Evolutionary conservation across 2,888 invertebrate genomes (phyloP).

Genomic region (Graphium colonna): DNA sequence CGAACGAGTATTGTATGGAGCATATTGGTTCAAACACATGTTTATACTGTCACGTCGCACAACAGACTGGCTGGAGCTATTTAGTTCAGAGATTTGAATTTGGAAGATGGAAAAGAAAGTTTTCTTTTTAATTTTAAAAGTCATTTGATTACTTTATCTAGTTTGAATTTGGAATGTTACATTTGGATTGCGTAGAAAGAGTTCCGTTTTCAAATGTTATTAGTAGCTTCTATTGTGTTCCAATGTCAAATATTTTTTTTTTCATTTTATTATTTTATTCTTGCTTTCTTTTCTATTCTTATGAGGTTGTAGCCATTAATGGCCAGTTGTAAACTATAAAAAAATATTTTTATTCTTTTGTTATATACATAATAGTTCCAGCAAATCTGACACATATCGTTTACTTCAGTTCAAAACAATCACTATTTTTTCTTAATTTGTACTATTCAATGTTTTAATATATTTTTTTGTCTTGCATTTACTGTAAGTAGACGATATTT

Average conservation of each 20-base stretch:
- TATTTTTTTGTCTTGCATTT: constrained; percentile 7
- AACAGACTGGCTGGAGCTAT: constrained; percentile 8
- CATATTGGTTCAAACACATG: not conserved
- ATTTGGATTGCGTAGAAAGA: no score
- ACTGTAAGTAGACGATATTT: constrained; percentile 49
- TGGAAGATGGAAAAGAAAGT: constrained; percentile 2
- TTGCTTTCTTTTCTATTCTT: no score
- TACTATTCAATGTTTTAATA: no score
- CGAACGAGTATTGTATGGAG: constrained; percentile 10
- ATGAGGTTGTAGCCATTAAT: constrained; percentile 20
- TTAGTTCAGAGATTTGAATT: no score
- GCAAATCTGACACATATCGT: constrained; percentile 29
- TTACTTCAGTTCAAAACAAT: constrained; percentile 34
- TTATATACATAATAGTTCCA: constrained; percentile 27
- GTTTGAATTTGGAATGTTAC: no score
- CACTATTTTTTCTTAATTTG: not conserved
- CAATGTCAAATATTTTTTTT: not conserved
- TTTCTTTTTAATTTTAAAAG: constrained; percentile 4
- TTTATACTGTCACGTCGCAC: not conserved
- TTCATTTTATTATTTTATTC: not conserved
- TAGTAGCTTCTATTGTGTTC: no score
- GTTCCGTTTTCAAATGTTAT: constrained; percentile 6
- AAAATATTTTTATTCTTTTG: no score
- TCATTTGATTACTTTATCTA: no score
- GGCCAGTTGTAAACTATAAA: not conserved